phyloP scores from a whole-genome alignment of 2,797 vertebrate genomes.

The Falco rusticolus region DNA sequence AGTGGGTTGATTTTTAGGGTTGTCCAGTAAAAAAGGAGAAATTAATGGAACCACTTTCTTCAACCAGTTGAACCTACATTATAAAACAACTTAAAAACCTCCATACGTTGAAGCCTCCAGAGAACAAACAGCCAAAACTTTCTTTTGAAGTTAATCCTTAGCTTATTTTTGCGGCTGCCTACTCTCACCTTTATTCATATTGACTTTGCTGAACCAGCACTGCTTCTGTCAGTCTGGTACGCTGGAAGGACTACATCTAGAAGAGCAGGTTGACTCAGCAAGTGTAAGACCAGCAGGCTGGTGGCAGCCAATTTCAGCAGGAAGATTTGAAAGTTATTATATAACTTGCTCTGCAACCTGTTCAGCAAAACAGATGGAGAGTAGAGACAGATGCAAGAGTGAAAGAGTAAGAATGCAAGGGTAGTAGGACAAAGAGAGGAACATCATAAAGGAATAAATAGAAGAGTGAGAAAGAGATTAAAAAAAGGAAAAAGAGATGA shows the following conservation, averaged over 20 bases:
- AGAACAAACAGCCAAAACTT: neutral
- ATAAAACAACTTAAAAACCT: neutral
- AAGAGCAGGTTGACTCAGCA: conserved; percentile 44
- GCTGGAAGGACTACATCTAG: neutral
- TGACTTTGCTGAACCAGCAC: conserved; percentile 40
- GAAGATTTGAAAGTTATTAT: conserved; percentile 9
- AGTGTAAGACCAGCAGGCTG: neutral
- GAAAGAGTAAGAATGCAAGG: neutral
- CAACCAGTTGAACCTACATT: neutral
- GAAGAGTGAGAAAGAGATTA: neutral
- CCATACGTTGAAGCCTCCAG: neutral
- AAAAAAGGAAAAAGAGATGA: neutral
- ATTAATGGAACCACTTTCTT: neutral
- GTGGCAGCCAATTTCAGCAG: conserved; percentile 17
- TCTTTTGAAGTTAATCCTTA: neutral
- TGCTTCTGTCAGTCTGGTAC: neutral
- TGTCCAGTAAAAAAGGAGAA: neutral
- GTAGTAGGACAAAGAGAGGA: neutral
- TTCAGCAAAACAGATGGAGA: conserved; percentile 34
- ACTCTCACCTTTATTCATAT: neutral
- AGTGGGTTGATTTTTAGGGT: neutral
- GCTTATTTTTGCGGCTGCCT: neutral
- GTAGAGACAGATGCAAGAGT: conserved; percentile 4
- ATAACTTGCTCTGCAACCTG: conserved; percentile 52
- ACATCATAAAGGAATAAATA: neutral